A percentile compares a stretch with the other conserved stretches of the same genome.
These are phyloP conservation scores for Pipistrellus nathusii DNA, from an alignment of 2,797 vertebrate genomes.

Conservation along the genomic window DNA sequence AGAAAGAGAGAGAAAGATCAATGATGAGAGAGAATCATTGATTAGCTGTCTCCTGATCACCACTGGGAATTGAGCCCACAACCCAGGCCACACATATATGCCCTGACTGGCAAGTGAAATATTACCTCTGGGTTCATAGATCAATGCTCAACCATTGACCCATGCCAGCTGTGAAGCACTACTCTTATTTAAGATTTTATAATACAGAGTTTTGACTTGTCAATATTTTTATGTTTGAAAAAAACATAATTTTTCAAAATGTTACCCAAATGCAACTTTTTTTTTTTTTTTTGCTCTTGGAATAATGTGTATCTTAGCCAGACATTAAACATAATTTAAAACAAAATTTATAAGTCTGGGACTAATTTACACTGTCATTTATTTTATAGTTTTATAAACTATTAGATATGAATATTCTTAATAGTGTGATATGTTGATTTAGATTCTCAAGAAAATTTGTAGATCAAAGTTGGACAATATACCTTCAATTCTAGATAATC, in stretches of 20 bases:
- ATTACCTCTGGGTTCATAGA: too few relatives aligned
- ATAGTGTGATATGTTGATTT: conserved; percentile 27
- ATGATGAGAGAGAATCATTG: background rate
- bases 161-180: background rate
- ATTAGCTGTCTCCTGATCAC: too few relatives aligned
- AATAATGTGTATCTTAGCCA: background rate
- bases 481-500: background rate
- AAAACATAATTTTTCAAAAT: conserved; percentile 22
- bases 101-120: too few relatives aligned
- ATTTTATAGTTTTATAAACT: conserved; percentile 52
- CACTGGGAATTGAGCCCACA: too few relatives aligned
- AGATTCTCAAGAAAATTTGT: background rate
- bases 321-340: conserved; percentile 16
- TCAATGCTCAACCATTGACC: too few relatives aligned
- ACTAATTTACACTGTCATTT: background rate
- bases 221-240: background rate
- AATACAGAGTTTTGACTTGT: background rate
- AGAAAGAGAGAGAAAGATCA: background rate
- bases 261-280: background rate
- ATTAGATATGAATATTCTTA: conserved; percentile 14
- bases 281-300: background rate
- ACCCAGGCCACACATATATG: too few relatives aligned
- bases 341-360: background rate
- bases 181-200: conserved; percentile 18
- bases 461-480: background rate